These are phyloP conservation scores for Mythimna ferrago DNA, from an alignment of 2,888 invertebrate species.

Conservation along the genomic window DNA sequence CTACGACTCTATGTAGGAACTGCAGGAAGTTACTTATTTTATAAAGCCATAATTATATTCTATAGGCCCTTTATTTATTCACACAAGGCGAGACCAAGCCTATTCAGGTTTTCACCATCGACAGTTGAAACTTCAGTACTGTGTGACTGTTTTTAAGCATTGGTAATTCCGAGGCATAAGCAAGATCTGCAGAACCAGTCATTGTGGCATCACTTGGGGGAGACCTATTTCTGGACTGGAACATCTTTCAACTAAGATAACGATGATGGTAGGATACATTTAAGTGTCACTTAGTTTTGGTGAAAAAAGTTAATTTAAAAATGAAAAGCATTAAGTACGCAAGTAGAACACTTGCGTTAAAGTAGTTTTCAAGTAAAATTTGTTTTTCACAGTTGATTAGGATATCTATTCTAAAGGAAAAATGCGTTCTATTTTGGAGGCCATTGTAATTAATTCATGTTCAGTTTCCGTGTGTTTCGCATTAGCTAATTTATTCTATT, in stretches of 20 bases:
- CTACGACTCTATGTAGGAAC: too few species aligned
- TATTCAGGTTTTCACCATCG: background rate
- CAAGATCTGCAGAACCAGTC: too few species aligned
- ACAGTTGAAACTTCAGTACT: background rate
- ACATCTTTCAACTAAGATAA: too few species aligned
- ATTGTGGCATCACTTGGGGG: too few species aligned
- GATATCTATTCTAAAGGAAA: constrained; percentile 9
- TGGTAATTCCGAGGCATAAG: too few species aligned
- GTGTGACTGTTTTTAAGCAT: too few species aligned
- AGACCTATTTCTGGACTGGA: too few species aligned
- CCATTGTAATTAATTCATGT: constrained; percentile 27
- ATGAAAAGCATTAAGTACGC: too few species aligned
- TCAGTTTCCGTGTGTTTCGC: background rate
- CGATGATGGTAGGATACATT: background rate
- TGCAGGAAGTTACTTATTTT: too few species aligned
- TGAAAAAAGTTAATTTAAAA: background rate
- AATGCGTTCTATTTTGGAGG: constrained; percentile 1
- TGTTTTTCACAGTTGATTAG: constrained; percentile 3
- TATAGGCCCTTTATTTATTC: background rate
- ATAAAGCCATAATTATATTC: too few species aligned
- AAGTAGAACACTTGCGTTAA: too few species aligned
- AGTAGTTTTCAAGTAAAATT: background rate
- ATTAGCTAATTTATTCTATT: background rate
- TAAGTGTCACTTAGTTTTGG: background rate
- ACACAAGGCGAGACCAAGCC: background rate